phyloP scores from a whole-genome alignment of 1,140 invertebrate species.

The Trialeurodes vaporariorum region DNA sequence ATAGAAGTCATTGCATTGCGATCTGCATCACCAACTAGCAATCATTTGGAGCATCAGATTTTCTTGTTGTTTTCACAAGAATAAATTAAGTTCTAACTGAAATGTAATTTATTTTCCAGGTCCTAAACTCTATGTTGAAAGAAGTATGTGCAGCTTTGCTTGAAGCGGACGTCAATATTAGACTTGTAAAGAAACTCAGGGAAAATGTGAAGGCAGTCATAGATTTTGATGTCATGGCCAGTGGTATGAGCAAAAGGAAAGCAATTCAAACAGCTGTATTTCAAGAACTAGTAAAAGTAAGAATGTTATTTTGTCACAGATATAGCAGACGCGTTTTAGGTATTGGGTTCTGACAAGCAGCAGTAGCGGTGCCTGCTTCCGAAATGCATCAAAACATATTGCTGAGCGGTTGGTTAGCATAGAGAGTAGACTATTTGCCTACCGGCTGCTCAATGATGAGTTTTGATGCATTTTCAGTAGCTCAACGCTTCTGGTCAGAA shows the following conservation, averaged over 20 bases:
- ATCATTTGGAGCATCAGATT: too few relatives aligned
- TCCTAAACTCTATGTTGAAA: slow-evolving; percentile 98
- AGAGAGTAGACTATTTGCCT: neutral
- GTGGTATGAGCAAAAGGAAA: slow-evolving; percentile 92
- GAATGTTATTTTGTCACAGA: neutral
- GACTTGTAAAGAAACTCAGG: slow-evolving; percentile 87
- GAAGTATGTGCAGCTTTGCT: slow-evolving; percentile 95
- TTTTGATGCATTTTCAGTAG: neutral
- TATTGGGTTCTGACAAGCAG: too few relatives aligned
- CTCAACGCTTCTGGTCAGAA: too few relatives aligned
- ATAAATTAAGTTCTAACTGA: slow-evolving; percentile 17
- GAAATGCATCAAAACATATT: too few relatives aligned
- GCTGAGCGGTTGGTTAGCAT: neutral
- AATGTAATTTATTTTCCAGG: too few relatives aligned
- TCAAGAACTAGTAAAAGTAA: slow-evolving; percentile 93
- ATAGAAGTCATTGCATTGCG: slow-evolving; percentile 30
- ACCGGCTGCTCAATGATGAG: neutral
- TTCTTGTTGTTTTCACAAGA: slow-evolving; percentile 9
- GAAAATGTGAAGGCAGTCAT: slow-evolving; percentile 98
- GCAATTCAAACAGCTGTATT: slow-evolving; percentile 99
- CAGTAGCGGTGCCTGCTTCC: too few relatives aligned
- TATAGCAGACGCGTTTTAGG: neutral
- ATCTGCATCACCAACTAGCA: too few relatives aligned
- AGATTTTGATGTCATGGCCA: slow-evolving; percentile 99
- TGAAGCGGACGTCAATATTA: slow-evolving; percentile 98